Evolutionary conservation across 1,140 invertebrate species (phyloP), one percentile per base, ranked within the genome.

Genomic region (Papilio xuthus): DNA sequence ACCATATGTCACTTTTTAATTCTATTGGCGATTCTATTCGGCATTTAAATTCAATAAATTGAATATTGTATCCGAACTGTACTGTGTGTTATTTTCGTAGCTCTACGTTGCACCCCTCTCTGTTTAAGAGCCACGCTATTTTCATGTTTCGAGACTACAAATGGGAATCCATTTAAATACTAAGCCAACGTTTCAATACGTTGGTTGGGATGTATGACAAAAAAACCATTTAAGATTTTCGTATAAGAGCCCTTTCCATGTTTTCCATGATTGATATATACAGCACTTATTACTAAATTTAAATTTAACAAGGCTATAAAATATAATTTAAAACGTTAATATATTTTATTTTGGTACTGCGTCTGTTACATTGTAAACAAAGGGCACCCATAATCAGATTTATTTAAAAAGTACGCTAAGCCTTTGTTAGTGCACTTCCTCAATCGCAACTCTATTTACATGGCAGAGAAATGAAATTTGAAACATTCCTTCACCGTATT

Each of bases 131-230:
- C 94, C 93, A 94, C 94, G 94, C 93, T 94, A 94, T 94, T 94
- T 94, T 94, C 93, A 92, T 94, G 94, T 94, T 94, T 88, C 90
- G 87, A 85, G 86, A 90, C 88, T 94, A 94, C 92, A 94, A 94
- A 94, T 94, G 93, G 90, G 90, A 94, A 94, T 91, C 92, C 93
- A 94, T 94, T 94, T 94, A 94, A 94, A 94, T 94, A 93, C 92
- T 92, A 88, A 91, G 90, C 89, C 90, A 91, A 93, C 90, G 87
- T 94, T 94, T 94, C 93, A 94, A 94, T 94, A 91, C 92, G 80
- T 83, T 81, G 80, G 80, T 83, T 81, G 80, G 77, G 79, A 84
- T 83, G 84, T 83, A 80, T 80, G 74, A 76, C 74, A 60, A 76
- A 76, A 73, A 76, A 73, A 47, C 47, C 74, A 76, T 76, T 63